phyloP scores from a whole-genome alignment of 2,113 vertebrate genomes.

The Rhinoderma darwinii region DNA sequence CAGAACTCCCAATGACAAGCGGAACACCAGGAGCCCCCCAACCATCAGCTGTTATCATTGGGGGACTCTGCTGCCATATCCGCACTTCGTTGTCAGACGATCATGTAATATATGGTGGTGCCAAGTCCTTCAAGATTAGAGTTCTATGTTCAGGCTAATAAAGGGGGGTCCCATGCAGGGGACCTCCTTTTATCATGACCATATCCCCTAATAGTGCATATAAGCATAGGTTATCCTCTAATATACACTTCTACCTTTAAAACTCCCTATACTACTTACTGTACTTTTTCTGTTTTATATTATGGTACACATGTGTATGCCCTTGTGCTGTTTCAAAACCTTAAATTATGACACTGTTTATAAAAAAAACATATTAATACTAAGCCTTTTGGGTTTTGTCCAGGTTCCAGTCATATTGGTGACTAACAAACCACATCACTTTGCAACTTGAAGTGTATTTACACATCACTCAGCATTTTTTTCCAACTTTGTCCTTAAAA shows the following conservation, averaged over 20 bases:
- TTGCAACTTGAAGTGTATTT: background rate
- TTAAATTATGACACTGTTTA: background rate
- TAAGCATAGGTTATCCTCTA: too few species aligned
- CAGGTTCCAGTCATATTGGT: background rate
- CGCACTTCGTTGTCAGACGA: background rate
- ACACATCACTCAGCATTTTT: conserved; percentile 7
- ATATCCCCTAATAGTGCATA: too few species aligned
- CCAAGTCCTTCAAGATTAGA: background rate
- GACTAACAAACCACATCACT: background rate
- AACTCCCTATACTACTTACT: background rate
- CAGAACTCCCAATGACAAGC: background rate
- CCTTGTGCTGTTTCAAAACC: background rate
- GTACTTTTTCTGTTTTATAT: background rate
- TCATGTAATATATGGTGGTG: background rate
- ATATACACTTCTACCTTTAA: too few species aligned
- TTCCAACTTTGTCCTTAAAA: conserved; percentile 15
- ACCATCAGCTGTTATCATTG: too few species aligned
- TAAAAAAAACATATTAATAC: background rate
- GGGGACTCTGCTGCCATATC: background rate
- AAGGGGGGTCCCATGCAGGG: background rate
- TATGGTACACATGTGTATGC: background rate
- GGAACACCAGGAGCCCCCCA: background rate
- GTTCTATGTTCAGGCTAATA: background rate
- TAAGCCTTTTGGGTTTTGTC: background rate
- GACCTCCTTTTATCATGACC: too few species aligned